A percentile compares a stretch with the other conserved stretches of the same genome.
Evolutionary conservation across 2,888 invertebrate genomes (phyloP).

Genomic region (Mythimna vitellina): DNA sequence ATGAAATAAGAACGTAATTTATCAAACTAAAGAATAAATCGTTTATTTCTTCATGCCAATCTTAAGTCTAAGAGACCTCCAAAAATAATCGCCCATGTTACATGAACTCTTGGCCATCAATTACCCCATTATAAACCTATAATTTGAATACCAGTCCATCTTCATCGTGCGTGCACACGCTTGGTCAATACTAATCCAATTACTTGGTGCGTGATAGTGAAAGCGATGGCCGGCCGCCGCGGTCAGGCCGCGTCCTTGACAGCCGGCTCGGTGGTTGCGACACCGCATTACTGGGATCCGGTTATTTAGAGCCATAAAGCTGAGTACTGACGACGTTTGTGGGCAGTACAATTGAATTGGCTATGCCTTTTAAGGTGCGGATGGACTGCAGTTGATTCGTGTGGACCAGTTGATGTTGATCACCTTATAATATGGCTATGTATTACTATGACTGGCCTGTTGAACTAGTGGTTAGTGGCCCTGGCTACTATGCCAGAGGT

Average conservation of each 20-base stretch:
- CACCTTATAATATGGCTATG: not conserved
- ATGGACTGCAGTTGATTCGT: not conserved
- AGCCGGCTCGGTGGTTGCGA: conserved; percentile 51
- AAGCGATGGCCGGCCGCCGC: conserved; percentile 64
- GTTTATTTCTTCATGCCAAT: conserved; percentile 15
- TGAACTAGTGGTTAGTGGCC: too few species aligned
- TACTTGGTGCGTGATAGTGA: conserved; percentile 70
- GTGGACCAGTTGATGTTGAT: not conserved
- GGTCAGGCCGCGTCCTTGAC: conserved; percentile 76
- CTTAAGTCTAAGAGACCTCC: not conserved
- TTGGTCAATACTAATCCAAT: conserved; percentile 65
- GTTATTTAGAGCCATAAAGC: conserved; percentile 56
- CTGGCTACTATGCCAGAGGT: too few species aligned
- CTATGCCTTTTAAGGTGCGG: not conserved
- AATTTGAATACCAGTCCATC: conserved; percentile 45
- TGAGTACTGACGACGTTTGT: conserved; percentile 27
- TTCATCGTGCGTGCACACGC: conserved; percentile 17
- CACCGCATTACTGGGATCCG: conserved; percentile 65
- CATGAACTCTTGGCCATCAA: conserved; percentile 25
- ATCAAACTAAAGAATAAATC: conserved; percentile 8
- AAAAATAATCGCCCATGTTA: conserved; percentile 35
- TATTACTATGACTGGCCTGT: not conserved
- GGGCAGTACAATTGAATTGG: conserved; percentile 22
- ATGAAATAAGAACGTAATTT: not conserved
- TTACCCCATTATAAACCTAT: conserved; percentile 35